These are phyloP conservation scores for Cyprinus carpio DNA, from an alignment of 2,113 vertebrate species.

Conservation along the genomic window DNA sequence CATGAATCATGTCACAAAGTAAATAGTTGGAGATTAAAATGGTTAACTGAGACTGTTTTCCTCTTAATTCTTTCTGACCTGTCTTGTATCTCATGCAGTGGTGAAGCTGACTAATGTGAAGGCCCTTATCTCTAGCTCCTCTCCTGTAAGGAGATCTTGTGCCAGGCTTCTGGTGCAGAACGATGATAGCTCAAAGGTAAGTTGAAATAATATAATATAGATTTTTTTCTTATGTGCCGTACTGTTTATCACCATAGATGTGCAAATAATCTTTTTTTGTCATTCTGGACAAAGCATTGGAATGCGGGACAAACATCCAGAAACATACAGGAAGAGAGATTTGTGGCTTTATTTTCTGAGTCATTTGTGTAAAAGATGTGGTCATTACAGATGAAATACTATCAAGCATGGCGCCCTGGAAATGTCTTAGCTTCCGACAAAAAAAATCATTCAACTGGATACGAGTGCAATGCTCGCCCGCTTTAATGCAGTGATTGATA, in stretches of 20 bases:
- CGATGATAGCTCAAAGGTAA: slow-evolving; percentile 1
- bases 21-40: slow-evolving; percentile 17
- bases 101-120: slow-evolving; percentile 12
- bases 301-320: slow-evolving; percentile 5
- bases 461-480: slow-evolving; percentile 45
- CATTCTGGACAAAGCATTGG: slow-evolving; percentile 23
- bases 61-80: slow-evolving; percentile 7
- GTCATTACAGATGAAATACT: slow-evolving; percentile 62
- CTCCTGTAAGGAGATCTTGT: slow-evolving; percentile 14
- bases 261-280: slow-evolving; percentile 24
- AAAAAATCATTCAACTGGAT: slow-evolving; percentile 64
- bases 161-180: slow-evolving; percentile 30
- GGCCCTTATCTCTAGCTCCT: background rate
- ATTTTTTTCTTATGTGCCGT: slow-evolving; percentile 25
- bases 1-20: slow-evolving; percentile 2
- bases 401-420: slow-evolving; percentile 62
- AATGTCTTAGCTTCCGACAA: slow-evolving; percentile 64
- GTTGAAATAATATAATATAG: slow-evolving; percentile 30
- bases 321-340: slow-evolving; percentile 29
- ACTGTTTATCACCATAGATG: slow-evolving; percentile 4
- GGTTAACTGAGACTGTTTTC: slow-evolving; percentile 24
- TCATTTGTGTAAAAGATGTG: slow-evolving; percentile 54
- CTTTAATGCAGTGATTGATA: slow-evolving; percentile 72
- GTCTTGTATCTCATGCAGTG: slow-evolving; percentile 1
- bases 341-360: slow-evolving; percentile 6